phyloP scores from a whole-genome alignment of 2,797 vertebrate genomes.

The Propithecus perrieri region DNA sequence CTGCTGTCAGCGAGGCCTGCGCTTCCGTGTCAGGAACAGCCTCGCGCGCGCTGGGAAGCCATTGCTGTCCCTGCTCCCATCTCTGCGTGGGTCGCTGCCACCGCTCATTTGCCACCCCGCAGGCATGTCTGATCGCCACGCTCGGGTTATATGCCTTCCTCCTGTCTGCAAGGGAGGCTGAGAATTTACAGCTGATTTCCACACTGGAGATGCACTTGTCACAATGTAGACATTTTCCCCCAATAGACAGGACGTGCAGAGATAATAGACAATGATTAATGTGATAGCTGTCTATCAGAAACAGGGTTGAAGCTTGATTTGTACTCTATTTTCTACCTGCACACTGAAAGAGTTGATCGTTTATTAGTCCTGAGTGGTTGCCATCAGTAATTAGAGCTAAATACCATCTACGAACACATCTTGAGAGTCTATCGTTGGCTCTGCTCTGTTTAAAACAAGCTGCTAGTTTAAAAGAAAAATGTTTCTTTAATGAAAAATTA shows the following conservation, averaged over 20 bases:
- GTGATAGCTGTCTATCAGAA: neutral
- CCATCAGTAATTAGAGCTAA: neutral
- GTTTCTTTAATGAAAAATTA: conserved; percentile 56
- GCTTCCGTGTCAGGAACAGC: neutral
- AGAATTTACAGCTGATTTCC: neutral
- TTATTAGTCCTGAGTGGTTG: neutral
- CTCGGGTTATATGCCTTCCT: neutral
- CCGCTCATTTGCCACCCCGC: neutral
- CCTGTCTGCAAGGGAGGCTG: neutral
- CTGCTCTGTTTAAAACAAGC: conserved; percentile 33
- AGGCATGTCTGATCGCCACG: neutral
- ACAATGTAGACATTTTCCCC: neutral
- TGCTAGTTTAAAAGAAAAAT: conserved; percentile 44
- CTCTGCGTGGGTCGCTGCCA: neutral
- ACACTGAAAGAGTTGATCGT: neutral
- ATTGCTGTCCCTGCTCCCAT: no score
- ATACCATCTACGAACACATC: neutral
- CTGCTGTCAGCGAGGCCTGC: fast-evolving
- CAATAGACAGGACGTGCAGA: neutral
- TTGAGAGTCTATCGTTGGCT: neutral
- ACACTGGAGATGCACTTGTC: neutral
- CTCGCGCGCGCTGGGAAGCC: neutral
- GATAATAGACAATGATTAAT: neutral
- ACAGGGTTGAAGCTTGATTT: neutral
- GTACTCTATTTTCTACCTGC: neutral